Percentiles rank a stretch among this genome's conserved stretches.
Evolutionary conservation across 1,140 invertebrate species (phyloP).

Genomic region (Hestina assimilis): DNA sequence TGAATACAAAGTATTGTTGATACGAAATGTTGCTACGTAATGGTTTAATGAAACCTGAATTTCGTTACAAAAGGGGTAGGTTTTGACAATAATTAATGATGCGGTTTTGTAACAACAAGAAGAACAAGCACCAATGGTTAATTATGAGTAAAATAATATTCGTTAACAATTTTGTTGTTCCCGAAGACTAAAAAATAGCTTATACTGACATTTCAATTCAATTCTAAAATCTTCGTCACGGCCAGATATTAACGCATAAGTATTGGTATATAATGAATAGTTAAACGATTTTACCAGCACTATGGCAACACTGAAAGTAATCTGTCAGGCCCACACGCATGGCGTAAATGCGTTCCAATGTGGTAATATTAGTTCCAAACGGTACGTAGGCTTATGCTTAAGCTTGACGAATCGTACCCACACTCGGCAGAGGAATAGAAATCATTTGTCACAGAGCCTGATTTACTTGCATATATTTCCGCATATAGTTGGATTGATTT

Average conservation of each 20-base stretch:
- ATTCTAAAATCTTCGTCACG: no score
- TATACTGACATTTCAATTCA: no score
- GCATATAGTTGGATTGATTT: not conserved
- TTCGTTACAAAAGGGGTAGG: conserved; percentile 14
- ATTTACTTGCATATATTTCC: conserved; percentile 12
- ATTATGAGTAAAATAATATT: not conserved
- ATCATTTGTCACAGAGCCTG: conserved; percentile 12
- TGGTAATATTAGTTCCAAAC: conserved; percentile 2
- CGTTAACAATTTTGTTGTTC: no score
- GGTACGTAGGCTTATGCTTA: not conserved
- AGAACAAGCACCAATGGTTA: conserved; percentile 1
- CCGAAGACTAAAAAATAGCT: no score
- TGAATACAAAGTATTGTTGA: conserved; percentile 6
- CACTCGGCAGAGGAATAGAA: conserved; percentile 5
- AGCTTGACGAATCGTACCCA: conserved; percentile 11
- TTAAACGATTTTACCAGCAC: not conserved
- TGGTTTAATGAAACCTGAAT: conserved; percentile 11
- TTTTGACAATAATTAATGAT: conserved; percentile 33
- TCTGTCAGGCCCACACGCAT: conserved; percentile 4
- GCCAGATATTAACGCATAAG: no score
- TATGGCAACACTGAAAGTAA: not conserved
- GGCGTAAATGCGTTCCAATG: conserved; percentile 2
- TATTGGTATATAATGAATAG: not conserved
- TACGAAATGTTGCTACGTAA: conserved; percentile 5
- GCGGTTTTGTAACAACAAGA: conserved; percentile 9